A percentile compares a stretch with the other conserved stretches of the same genome.
Evolutionary conservation across 1,140 invertebrate genomes (phyloP).

Genomic region (Drosophila tsacasi): DNA sequence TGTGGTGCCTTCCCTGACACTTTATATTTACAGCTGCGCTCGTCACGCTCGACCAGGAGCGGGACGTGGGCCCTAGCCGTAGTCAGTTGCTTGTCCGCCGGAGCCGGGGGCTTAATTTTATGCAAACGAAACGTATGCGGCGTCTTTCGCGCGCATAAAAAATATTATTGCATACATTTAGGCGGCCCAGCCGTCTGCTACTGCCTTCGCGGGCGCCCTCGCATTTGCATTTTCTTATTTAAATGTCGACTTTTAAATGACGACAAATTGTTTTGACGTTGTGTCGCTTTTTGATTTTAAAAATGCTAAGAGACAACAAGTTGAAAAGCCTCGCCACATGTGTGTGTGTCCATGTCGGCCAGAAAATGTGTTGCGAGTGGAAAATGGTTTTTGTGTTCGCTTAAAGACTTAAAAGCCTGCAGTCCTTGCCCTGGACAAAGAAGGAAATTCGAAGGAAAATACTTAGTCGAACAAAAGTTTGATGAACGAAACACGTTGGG

Average conservation of each 20-base stretch:
- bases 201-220: constrained; percentile 36
- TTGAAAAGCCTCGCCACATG: constrained; percentile 52
- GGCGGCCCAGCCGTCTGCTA: constrained; percentile 37
- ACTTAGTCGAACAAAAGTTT: constrained; percentile 15
- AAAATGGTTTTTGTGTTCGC: constrained; percentile 63
- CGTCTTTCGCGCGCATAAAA: constrained; percentile 69
- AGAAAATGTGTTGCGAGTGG: constrained; percentile 47
- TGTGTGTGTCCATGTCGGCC: constrained; percentile 8
- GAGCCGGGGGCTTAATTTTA: constrained; percentile 66
- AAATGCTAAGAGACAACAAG: constrained; percentile 64
- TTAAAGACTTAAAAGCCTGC: constrained; percentile 71
- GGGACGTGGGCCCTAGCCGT: background rate
- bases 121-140: constrained; percentile 79
- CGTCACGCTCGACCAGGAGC: constrained; percentile 64
- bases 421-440: constrained; percentile 37
- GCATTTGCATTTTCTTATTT: constrained; percentile 83
- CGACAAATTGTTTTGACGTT: constrained; percentile 84
- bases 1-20: constrained; percentile 55
- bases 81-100: background rate
- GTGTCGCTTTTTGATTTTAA: constrained; percentile 82
- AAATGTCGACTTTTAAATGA: constrained; percentile 84
- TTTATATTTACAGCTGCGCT: constrained; percentile 81
- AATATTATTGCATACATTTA: constrained; percentile 83
- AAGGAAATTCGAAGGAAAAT: constrained; percentile 38
- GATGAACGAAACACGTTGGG: constrained; percentile 4